Percentiles rank a stretch among this genome's conserved stretches.
Conservation (phyloP, 2,113 vertebrate species). For the Elaphurus davidianus region DNA sequence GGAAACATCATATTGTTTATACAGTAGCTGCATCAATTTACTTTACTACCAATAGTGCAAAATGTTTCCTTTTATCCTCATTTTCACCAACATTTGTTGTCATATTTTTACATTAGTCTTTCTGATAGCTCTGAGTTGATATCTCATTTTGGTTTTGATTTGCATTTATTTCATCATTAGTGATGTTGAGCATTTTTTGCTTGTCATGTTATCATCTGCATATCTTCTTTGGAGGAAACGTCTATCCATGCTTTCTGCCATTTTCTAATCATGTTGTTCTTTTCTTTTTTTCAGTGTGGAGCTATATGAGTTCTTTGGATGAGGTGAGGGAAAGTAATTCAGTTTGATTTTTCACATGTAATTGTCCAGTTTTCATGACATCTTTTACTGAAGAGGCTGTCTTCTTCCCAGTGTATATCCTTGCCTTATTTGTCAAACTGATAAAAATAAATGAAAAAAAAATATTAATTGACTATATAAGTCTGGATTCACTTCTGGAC, state of each 20-base stretch:
- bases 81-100: not conserved
- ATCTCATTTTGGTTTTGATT: not conserved
- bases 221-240: not conserved
- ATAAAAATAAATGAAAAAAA: too few species aligned
- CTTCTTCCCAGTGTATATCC: not conserved
- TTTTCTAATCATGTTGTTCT: not conserved
- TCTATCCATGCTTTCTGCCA: not conserved
- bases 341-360: not conserved
- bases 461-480: not conserved
- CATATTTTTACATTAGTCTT: not conserved
- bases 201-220: not conserved
- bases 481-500: not conserved
- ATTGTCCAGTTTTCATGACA: not conserved
- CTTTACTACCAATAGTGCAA: not conserved
- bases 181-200: not conserved
- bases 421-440: not conserved
- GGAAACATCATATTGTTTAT: not conserved
- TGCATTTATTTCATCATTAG: not conserved
- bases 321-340: not conserved
- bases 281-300: not conserved
- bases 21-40: not conserved
- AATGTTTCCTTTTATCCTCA: not conserved
- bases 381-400: not conserved
- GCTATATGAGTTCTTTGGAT: not conserved
- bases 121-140: not conserved